Base-by-base conservation (phyloP, 2,888 invertebrate genomes). In the Drosophila koepferae region DNA sequence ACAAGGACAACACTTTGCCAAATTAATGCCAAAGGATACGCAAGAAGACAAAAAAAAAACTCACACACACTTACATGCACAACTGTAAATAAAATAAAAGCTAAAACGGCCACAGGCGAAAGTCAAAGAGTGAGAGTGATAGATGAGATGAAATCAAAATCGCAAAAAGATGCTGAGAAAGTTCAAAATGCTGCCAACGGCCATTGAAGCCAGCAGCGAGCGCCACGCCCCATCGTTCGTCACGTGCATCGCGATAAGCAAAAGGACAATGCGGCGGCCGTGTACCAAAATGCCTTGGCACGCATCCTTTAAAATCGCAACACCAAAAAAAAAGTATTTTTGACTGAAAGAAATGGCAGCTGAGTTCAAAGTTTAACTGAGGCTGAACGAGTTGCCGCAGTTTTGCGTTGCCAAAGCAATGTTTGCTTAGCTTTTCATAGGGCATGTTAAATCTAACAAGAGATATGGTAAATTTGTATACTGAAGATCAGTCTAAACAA, bases 1-100 rank as follows among this genome's bases (percentile, higher is more conserved):
- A 59, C 86, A 77, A 82, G 76, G 77, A 82, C 83, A 77, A 90
- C 89, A 86, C 89, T 86, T 89, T 83, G 73, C 67, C 83, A 83
- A 90, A 86, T 86, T 82, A 90, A 86, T 86, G 72, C 76, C 76
- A 63, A 81, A 82, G 85, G 77, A 81, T 80, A 89, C 77, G 77
- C 69, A 74, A 62, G 36, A 48, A 40, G 43, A 40, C 16, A 56
- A 14, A 56, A 56, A 43, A 18, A 43, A 36, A 28, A 44, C 16
- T 63, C 12, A 20, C 14, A 44, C 2, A 43, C 43, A 49, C 10
- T 0, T 1, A n/a, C n/a, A n/a, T n/a, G n/a, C n/a, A n/a, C n/a
- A 12, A 31, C 34, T 51, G 31, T 34, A 51, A 51, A 18, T 31
- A 43, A n/a, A 43, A 34, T 43, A 36, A 62, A 54, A 31, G 38